A percentile compares a stretch with the other conserved stretches of the same genome.
Evolutionary conservation across 1,140 invertebrate species (phyloP).

Genomic region (Meteorus sp.): DNA sequence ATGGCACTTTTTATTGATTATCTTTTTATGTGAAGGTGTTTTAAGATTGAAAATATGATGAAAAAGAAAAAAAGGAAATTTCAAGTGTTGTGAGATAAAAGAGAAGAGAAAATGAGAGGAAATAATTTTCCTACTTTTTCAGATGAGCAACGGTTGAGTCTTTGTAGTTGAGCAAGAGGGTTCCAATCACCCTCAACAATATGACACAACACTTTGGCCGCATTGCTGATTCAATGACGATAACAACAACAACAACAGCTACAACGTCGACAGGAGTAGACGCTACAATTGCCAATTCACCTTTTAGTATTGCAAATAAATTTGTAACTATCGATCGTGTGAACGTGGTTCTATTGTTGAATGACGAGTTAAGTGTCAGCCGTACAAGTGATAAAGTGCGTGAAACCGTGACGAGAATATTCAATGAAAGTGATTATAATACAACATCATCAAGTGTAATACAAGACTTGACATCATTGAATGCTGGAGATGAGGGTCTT

Average conservation of each 20-base stretch:
- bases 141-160: conserved; percentile 22
- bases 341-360: conserved; percentile 15
- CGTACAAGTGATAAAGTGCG: conserved; percentile 35
- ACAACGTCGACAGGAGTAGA: not conserved
- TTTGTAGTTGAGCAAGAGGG: conserved; percentile 12
- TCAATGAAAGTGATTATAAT: conserved; percentile 42
- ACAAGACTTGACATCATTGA: not conserved
- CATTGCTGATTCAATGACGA: conserved; percentile 7
- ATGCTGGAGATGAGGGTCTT: conserved; percentile 42
- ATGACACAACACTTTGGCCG: conserved; percentile 7
- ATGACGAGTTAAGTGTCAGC: conserved; percentile 26
- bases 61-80: too few relatives aligned
- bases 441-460: conserved; percentile 9
- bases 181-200: not conserved
- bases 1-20: too few relatives aligned
- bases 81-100: not conserved
- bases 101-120: not conserved
- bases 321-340: conserved; percentile 6
- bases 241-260: not conserved
- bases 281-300: not conserved
- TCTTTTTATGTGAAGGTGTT: too few relatives aligned
- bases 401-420: conserved; percentile 35
- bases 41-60: too few relatives aligned
- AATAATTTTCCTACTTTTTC: conserved; percentile 11
- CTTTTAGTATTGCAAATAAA: not conserved